These are phyloP conservation scores for Lethrus apterus DNA, from an alignment of 1,140 invertebrate species.

Conservation along the genomic window DNA sequence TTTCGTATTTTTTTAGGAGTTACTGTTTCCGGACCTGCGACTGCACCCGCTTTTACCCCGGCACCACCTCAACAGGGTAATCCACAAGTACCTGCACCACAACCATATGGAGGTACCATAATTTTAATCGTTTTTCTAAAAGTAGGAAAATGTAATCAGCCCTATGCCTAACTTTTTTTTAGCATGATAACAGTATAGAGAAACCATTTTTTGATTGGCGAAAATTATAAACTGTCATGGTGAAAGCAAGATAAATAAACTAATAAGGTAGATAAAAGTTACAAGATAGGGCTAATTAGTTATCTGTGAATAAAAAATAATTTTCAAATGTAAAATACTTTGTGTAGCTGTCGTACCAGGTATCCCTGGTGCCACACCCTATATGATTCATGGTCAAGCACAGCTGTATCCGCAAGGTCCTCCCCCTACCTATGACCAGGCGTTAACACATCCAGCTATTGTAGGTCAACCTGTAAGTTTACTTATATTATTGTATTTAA, in stretches of 20 bases:
- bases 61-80: slow-evolving; percentile 39
- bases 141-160: not conserved
- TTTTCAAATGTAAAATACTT: slow-evolving; percentile 5
- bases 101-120: slow-evolving; percentile 41
- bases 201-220: not conserved
- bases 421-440: slow-evolving; percentile 40
- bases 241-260: not conserved
- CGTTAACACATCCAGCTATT: slow-evolving; percentile 39
- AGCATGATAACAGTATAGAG: not conserved
- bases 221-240: not conserved
- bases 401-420: slow-evolving; percentile 40
- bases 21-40: slow-evolving; percentile 32
- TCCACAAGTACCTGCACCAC: slow-evolving; percentile 34
- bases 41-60: slow-evolving; percentile 34
- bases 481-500: not conserved
- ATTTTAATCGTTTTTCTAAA: no score
- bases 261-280: not conserved
- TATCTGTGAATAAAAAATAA: not conserved
- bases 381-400: slow-evolving; percentile 40
- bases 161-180: not conserved
- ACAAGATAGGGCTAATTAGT: not conserved
- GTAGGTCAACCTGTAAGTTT: slow-evolving; percentile 39
- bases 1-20: slow-evolving; percentile 30
- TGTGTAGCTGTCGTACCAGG: slow-evolving; percentile 34
- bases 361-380: slow-evolving; percentile 35